Evolutionary conservation across 2,888 invertebrate species (phyloP).

Genomic region (Sphaerophoria rueppellii): DNA sequence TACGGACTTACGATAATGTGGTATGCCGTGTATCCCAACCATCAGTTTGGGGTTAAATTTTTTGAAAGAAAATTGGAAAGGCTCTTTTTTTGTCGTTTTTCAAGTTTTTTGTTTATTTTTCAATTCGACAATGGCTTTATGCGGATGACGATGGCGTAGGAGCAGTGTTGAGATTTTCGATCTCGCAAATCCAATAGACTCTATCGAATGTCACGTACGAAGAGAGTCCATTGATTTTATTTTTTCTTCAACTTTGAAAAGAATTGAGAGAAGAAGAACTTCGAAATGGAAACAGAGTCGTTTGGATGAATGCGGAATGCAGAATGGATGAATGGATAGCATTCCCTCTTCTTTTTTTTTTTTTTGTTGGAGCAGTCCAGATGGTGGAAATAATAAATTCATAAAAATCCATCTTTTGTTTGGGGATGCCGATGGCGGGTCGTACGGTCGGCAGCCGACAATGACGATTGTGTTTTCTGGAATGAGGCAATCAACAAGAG

Average conservation of each 20-base stretch:
- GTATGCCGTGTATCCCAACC: conserved; percentile 32
- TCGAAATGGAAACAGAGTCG: conserved; percentile 56
- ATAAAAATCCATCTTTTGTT: conserved; percentile 61
- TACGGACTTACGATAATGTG: conserved; percentile 31
- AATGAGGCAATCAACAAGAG: conserved; percentile 52
- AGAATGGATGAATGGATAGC: conserved; percentile 18
- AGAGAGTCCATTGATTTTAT: conserved; percentile 60
- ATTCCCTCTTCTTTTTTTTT: neutral
- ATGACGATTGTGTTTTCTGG: conserved; percentile 29
- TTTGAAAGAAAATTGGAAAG: conserved; percentile 58
- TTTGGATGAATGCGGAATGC: conserved; percentile 6
- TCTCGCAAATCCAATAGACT: conserved; percentile 61
- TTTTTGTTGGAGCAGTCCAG: conserved; percentile 31
- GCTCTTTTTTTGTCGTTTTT: conserved; percentile 1
- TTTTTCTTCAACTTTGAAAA: neutral
- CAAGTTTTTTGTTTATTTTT: neutral
- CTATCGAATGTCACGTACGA: conserved; percentile 60
- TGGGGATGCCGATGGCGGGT: conserved; percentile 1
- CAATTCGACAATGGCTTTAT: conserved; percentile 17
- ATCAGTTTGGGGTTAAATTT: conserved; percentile 50
- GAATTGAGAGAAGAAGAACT: conserved; percentile 34
- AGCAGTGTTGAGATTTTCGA: conserved; percentile 50
- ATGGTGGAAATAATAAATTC: conserved; percentile 63
- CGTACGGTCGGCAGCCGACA: neutral
- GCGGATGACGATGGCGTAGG: conserved; percentile 8